phyloP scores from a whole-genome alignment of 2,113 vertebrate species.

The Lophotis ruficrista region DNA sequence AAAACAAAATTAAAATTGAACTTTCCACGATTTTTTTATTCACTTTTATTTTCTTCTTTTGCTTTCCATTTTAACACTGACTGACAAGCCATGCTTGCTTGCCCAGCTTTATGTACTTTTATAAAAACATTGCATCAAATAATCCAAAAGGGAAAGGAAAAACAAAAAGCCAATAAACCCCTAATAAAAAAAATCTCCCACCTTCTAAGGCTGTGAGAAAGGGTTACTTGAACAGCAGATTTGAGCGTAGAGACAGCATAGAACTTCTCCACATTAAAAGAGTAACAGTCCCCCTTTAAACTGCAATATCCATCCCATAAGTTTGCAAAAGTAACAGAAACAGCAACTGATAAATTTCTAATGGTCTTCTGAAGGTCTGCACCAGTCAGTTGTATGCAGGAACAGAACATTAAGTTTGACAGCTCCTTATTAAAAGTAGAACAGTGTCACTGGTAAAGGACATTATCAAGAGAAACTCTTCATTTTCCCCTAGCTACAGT shows the following conservation, averaged over 20 bases:
- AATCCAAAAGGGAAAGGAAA: not conserved
- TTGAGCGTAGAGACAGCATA: not conserved
- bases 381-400: not conserved
- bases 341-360: not conserved
- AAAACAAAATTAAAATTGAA: not conserved
- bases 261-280: not conserved
- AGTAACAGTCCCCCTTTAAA: not conserved
- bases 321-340: not conserved
- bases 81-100: not conserved
- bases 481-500: not conserved
- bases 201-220: not conserved
- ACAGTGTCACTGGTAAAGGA: not conserved
- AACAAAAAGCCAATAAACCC: not conserved
- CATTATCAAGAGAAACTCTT: not conserved
- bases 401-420: not conserved
- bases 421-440: not conserved
- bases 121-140: not conserved
- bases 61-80: not conserved
- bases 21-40: not conserved
- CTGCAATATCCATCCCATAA: not conserved
- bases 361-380: not conserved
- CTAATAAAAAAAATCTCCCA: not conserved
- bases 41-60: not conserved
- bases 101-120: not conserved
- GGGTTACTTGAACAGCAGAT: not conserved